These are phyloP conservation scores for Neodon shergylaensis DNA, from an alignment of 2,113 vertebrate genomes.

Conservation along the genomic window DNA sequence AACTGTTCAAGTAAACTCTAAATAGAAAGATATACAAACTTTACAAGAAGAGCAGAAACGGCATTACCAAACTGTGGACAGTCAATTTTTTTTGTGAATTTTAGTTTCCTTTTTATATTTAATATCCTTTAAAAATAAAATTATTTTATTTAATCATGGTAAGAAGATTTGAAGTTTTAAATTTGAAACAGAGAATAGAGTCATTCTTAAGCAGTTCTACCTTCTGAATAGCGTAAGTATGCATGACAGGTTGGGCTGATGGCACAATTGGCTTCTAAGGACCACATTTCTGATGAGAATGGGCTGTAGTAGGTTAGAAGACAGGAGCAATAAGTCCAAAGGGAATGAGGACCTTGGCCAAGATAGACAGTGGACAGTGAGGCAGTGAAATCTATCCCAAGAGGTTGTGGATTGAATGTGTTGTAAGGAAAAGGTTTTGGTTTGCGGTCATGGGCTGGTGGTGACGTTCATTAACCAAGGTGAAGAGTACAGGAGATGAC, in stretches of 20 bases:
- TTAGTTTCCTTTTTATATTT: neutral
- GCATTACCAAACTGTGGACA: neutral
- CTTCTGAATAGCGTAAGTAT: neutral
- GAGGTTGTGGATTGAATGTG: neutral
- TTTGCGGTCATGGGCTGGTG: neutral
- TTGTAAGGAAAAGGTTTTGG: neutral
- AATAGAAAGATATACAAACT: neutral
- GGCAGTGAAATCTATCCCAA: neutral
- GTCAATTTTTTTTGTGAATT: neutral
- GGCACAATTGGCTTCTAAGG: neutral
- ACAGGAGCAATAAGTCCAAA: neutral
- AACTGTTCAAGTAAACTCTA: neutral
- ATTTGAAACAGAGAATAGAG: neutral
- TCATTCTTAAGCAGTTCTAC: neutral
- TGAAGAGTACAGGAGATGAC: neutral
- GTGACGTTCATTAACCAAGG: neutral
- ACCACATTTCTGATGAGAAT: neutral
- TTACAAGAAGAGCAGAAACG: neutral
- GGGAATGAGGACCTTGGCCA: neutral
- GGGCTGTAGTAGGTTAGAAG: neutral
- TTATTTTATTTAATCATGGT: neutral
- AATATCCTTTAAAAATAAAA: neutral
- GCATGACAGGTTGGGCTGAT: neutral
- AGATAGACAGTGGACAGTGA: neutral
- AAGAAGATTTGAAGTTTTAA: neutral